Conservation (phyloP, 2,113 vertebrate species). For the Platysteira castanea region DNA sequence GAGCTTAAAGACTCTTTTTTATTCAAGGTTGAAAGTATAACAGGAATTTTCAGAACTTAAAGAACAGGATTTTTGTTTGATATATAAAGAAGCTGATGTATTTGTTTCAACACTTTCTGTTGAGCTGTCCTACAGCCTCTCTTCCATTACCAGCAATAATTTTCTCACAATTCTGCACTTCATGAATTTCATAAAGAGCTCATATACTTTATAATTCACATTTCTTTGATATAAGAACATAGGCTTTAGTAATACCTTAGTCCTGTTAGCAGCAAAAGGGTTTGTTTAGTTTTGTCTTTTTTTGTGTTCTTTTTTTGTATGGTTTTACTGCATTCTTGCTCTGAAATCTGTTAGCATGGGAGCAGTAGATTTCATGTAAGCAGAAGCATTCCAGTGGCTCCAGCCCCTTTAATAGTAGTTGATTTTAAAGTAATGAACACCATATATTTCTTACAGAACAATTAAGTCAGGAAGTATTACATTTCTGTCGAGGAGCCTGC, state of each 20-base stretch:
- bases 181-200: neutral
- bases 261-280: neutral
- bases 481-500: accelerated
- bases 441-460: neutral
- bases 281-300: neutral
- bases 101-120: neutral
- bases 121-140: neutral
- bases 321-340: neutral
- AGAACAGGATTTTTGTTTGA: neutral
- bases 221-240: neutral
- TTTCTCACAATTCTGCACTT: neutral
- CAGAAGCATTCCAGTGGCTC: neutral
- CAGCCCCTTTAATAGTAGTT: neutral
- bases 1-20: neutral
- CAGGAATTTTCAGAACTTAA: neutral
- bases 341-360: neutral
- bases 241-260: neutral
- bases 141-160: neutral
- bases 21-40: neutral
- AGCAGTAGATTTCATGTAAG: neutral
- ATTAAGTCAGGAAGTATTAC: neutral
- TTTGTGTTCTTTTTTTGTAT: neutral
- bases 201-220: neutral
- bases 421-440: neutral
- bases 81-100: neutral